Evolutionary conservation across 2,888 invertebrate species (phyloP), one percentile per base, ranked within the genome.

Genomic region (Brenthis ino): DNA sequence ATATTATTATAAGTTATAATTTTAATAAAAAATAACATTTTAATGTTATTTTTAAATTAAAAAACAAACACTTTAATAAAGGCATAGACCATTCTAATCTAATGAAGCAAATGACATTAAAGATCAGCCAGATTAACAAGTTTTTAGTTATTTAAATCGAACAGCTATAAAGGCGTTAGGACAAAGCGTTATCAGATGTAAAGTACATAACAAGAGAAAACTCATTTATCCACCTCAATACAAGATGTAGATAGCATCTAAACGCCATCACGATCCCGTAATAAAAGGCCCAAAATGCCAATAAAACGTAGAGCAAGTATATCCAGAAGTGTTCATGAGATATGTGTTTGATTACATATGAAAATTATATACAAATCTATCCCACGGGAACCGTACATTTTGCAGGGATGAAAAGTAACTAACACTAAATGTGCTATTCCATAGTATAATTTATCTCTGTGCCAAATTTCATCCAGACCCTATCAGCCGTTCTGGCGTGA

Each of bases 181-280:
- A 72, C 75, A 77, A 65, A 69, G 72, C 72, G 72, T 68, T 73
- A 74, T 74, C 77, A 72, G 78, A 79, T 77, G 72, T 70, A 73
- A 75, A 84, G 86, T 77, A 79, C 60, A 50, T 81, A 79, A 78
- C 76, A 77, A 77, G 74, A 73, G 74, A 77, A 82, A 86, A 82
- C 88, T 87, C 86, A 86, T 89, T 89, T 88, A 85, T 89, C 81
- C 86, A 88, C 87, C 88, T 90, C 89, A 89, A 86, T 89, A 87
- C 88, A 88, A 85, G 81, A 79, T 72, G 72, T 54, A 37, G 89
- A 89, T 89, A 84, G 63, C 69, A 90, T 90, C 89, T 89, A 81
- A 88, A 88, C 81, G 84, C 81, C 88, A 84, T 88, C 84, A 82
- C 80, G 80, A 85, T 84, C 82, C 85, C 82, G 85, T 87, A 89